A percentile compares a stretch with the other conserved stretches of the same genome.
Evolutionary conservation across 2,113 vertebrate species (phyloP).

Genomic region (Dasyornis broadbenti): DNA sequence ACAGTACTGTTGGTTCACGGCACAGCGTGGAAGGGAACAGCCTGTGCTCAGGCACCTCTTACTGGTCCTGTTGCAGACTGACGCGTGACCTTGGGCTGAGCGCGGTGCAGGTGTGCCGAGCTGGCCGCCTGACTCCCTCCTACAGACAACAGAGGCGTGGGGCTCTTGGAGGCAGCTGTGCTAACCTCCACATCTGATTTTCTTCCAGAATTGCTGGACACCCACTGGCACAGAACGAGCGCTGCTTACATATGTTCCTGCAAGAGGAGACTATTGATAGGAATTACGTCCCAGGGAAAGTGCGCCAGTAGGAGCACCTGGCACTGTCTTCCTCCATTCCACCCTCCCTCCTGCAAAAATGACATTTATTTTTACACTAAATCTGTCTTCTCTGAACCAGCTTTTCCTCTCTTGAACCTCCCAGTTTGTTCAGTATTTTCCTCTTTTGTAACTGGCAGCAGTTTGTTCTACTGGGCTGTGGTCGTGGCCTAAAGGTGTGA

Average conservation of each 20-base stretch:
- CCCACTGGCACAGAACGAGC: conserved; percentile 97
- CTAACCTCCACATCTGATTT: conserved; percentile 46
- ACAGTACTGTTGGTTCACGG: not conserved
- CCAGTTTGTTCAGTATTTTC: conserved; percentile 67
- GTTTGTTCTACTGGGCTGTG: conserved; percentile 63
- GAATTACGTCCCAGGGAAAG: conserved; percentile 99
- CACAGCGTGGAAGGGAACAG: not conserved
- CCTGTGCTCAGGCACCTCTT: not conserved
- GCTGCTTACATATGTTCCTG: conserved; percentile 99
- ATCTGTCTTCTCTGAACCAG: conserved; percentile 76
- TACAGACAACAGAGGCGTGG: not conserved
- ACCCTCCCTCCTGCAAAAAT: conserved; percentile 77
- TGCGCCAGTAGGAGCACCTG: conserved; percentile 86
- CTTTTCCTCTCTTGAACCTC: conserved; percentile 72
- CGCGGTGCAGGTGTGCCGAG: accelerated
- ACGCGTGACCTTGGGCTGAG: not conserved
- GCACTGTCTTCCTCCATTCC: conserved; percentile 73
- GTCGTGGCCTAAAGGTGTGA: conserved; percentile 61
- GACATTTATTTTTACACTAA: conserved; percentile 89
- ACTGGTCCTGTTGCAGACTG: not conserved
- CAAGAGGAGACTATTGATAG: conserved; percentile 97
- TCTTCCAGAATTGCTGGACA: conserved; percentile 94
- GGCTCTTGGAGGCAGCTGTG: not conserved
- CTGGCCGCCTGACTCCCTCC: not conserved
- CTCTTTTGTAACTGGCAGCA: conserved; percentile 70